Conservation (phyloP, 1,140 invertebrate genomes). For the Microvelia longipes region DNA sequence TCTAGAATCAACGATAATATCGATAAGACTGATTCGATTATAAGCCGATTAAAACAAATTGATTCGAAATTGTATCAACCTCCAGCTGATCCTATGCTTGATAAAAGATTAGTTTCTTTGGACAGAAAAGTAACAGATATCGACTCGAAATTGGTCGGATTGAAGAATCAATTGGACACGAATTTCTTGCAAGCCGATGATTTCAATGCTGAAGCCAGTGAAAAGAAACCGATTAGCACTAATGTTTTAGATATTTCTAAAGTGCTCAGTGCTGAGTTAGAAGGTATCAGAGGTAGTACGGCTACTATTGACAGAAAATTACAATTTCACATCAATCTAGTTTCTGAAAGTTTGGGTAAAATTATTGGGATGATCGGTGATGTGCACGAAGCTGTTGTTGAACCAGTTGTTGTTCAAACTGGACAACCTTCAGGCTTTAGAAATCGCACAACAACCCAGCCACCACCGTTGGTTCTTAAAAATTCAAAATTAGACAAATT, state of each 20-base stretch:
- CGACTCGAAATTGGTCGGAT: constrained; percentile 53
- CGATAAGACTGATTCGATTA: constrained; percentile 64
- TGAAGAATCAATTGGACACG: constrained; percentile 66
- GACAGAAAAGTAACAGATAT: constrained; percentile 68
- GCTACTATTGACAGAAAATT: constrained; percentile 62
- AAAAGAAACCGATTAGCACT: constrained; percentile 58
- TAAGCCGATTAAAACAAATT: constrained; percentile 51
- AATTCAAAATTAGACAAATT: constrained; percentile 60
- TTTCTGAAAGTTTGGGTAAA: constrained; percentile 60
- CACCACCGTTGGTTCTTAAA: constrained; percentile 35
- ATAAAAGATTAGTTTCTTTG: constrained; percentile 45
- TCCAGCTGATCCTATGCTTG: constrained; percentile 33
- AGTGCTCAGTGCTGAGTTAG: constrained; percentile 56
- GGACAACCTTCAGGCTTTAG: constrained; percentile 24
- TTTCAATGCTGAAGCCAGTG: constrained; percentile 67
- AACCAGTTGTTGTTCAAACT: constrained; percentile 26
- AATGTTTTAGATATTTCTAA: constrained; percentile 63
- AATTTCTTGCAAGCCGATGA: constrained; percentile 63
- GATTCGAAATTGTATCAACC: constrained; percentile 53
- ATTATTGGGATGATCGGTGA: constrained; percentile 59
- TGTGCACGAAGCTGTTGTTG: constrained; percentile 61
- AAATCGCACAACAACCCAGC: constrained; percentile 28
- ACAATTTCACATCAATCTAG: constrained; percentile 67
- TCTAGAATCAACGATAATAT: constrained; percentile 64
- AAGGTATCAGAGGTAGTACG: constrained; percentile 53